These are phyloP conservation scores for Ormyrus rosae DNA, from an alignment of 2,888 invertebrate species.

Conservation along the genomic window DNA sequence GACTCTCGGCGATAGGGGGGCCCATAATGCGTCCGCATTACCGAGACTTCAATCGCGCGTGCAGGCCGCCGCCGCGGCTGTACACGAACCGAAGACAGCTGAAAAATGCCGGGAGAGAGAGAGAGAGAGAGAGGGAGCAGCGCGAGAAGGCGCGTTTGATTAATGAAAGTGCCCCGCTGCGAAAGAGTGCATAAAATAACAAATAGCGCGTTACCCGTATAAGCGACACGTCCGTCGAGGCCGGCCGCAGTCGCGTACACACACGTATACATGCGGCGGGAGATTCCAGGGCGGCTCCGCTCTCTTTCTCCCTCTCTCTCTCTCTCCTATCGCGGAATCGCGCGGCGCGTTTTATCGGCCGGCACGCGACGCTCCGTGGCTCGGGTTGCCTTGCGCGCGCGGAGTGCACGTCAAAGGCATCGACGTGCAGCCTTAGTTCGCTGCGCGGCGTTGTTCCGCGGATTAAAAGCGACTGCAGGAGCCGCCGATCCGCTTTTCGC, in stretches of 20 bases:
- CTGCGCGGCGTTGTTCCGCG: slow-evolving; percentile 3
- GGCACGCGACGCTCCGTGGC: slow-evolving; percentile 39
- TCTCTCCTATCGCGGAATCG: slow-evolving; percentile 3
- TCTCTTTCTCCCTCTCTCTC: too few species aligned
- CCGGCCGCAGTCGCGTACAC: not conserved
- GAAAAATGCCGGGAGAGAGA: slow-evolving; percentile 66
- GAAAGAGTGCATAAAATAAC: slow-evolving; percentile 70
- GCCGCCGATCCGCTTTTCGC: too few species aligned
- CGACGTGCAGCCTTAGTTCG: not conserved
- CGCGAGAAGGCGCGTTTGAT: slow-evolving; percentile 62
- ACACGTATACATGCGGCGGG: not conserved
- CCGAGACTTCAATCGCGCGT: not conserved
- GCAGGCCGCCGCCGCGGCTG: not conserved
- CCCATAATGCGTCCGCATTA: slow-evolving; percentile 8
- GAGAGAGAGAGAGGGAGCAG: slow-evolving; percentile 61
- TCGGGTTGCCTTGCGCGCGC: not conserved
- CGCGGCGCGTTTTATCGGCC: slow-evolving; percentile 40
- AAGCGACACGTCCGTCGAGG: slow-evolving; percentile 11
- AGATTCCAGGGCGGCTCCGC: slow-evolving; percentile 9
- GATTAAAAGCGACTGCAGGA: slow-evolving; percentile 1
- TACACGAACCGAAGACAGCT: slow-evolving; percentile 52
- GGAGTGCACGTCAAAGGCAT: slow-evolving; percentile 17
- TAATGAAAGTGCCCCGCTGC: slow-evolving; percentile 68
- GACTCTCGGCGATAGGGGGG: not conserved
- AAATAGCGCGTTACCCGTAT: slow-evolving; percentile 64